A percentile compares a stretch with the other conserved stretches of the same genome.
Conservation (phyloP, 2,113 vertebrate species). For the Apteryx owenii region DNA sequence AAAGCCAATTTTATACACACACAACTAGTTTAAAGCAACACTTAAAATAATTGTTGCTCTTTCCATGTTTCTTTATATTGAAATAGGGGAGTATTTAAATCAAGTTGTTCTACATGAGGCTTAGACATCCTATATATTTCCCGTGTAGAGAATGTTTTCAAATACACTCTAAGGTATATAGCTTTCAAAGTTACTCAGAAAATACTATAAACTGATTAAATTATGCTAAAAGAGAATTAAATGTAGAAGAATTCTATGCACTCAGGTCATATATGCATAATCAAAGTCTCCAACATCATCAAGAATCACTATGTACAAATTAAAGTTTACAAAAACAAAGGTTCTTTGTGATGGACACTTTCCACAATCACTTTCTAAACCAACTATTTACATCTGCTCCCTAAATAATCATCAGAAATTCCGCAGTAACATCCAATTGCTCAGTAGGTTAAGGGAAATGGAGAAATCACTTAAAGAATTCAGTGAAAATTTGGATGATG, state of each 20-base stretch:
- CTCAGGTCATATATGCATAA: not conserved
- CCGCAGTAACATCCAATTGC: not conserved
- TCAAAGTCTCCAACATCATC: not conserved
- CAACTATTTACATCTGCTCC: not conserved
- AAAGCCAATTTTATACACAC: not conserved
- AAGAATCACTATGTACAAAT: not conserved
- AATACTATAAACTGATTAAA: not conserved
- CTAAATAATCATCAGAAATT: not conserved
- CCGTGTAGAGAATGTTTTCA: not conserved
- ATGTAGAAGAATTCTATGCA: not conserved
- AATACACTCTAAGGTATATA: not conserved
- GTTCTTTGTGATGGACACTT: not conserved
- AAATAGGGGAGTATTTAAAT: conserved; percentile 6
- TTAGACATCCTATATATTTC: not conserved
- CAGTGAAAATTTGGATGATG: not conserved
- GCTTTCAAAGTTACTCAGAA: not conserved
- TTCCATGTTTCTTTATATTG: conserved; percentile 34
- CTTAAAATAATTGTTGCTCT: conserved; percentile 29
- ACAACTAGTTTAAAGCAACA: not conserved
- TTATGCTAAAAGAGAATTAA: not conserved
- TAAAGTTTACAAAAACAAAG: not conserved
- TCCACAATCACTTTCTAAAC: not conserved
- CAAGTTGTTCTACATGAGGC: not conserved
- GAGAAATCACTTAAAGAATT: not conserved
- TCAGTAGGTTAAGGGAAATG: not conserved